Evolutionary conservation across 2,113 vertebrate genomes (phyloP).

Genomic region (Rhinopomastus cyanomelas): DNA sequence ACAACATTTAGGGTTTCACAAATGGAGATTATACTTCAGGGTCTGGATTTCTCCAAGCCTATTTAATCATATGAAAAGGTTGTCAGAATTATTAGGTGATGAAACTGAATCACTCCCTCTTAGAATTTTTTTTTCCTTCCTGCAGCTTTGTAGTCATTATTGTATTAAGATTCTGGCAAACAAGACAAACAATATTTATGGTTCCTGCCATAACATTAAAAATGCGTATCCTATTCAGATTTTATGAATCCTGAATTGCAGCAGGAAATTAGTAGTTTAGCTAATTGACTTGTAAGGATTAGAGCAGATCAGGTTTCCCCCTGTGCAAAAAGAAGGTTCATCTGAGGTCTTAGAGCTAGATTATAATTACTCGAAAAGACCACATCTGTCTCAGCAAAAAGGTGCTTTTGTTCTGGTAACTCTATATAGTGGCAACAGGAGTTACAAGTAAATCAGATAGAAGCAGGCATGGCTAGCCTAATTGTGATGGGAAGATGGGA

Average conservation of each 20-base stretch:
- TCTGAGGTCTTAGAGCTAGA: conserved; percentile 54
- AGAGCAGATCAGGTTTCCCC: conserved; percentile 47
- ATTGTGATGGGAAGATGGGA: not conserved
- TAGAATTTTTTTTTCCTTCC: conserved; percentile 39
- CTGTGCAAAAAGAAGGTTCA: conserved; percentile 54
- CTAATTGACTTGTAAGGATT: conserved; percentile 68
- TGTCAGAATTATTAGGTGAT: conserved; percentile 59
- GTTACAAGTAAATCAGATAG: conserved; percentile 14
- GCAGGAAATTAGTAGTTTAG: conserved; percentile 70
- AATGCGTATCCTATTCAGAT: conserved; percentile 69
- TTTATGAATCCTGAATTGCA: conserved; percentile 67
- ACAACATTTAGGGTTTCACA: conserved; percentile 31
- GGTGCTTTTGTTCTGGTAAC: not conserved
- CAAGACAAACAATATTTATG: conserved; percentile 67
- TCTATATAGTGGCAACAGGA: not conserved
- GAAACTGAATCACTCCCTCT: conserved; percentile 43
- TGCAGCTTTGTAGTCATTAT: conserved; percentile 54
- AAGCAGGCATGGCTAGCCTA: not conserved
- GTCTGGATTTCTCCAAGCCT: conserved; percentile 20
- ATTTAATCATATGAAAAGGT: conserved; percentile 62
- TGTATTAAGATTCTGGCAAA: conserved; percentile 67
- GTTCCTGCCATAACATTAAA: conserved; percentile 70
- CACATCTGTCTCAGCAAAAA: conserved; percentile 28
- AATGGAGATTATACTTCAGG: conserved; percentile 54
- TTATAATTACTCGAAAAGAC: conserved; percentile 2